phyloP scores from a whole-genome alignment of 2,797 vertebrate species.

The Falco rusticolus region DNA sequence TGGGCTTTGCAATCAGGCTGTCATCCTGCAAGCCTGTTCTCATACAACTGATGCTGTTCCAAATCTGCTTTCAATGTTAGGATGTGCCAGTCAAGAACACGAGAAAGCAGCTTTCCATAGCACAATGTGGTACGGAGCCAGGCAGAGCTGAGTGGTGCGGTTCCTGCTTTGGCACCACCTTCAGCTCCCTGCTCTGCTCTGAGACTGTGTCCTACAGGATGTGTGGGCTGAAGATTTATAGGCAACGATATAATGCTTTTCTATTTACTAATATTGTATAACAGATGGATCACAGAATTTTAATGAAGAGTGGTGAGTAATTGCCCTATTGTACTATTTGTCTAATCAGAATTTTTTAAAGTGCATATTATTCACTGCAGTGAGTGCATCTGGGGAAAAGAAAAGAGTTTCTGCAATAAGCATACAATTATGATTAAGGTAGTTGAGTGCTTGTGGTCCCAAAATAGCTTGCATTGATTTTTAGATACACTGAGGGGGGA shows the following conservation, averaged over 20 bases:
- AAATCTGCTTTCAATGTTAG: background rate
- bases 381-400: conserved; percentile 10
- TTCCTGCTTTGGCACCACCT: background rate
- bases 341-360: conserved; percentile 45
- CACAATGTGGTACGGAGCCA: accelerated
- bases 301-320: conserved; percentile 38
- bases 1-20: background rate
- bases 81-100: background rate
- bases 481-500: background rate
- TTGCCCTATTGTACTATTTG: conserved; percentile 7
- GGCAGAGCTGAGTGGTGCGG: accelerated
- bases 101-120: background rate
- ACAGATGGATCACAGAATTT: conserved; percentile 25
- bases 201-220: background rate
- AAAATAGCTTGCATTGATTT: conserved; percentile 36
- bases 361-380: background rate
- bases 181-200: background rate
- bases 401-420: conserved; percentile 30
- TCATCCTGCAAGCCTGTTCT: background rate
- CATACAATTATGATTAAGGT: conserved; percentile 12
- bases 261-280: conserved; percentile 22
- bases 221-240: background rate
- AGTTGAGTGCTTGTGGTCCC: background rate
- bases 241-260: background rate
- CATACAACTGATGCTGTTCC: background rate